A percentile compares a stretch with the other conserved stretches of the same genome.
These are phyloP conservation scores for Euleptes europaea DNA, from an alignment of 2,113 vertebrate species.

Conservation along the genomic window DNA sequence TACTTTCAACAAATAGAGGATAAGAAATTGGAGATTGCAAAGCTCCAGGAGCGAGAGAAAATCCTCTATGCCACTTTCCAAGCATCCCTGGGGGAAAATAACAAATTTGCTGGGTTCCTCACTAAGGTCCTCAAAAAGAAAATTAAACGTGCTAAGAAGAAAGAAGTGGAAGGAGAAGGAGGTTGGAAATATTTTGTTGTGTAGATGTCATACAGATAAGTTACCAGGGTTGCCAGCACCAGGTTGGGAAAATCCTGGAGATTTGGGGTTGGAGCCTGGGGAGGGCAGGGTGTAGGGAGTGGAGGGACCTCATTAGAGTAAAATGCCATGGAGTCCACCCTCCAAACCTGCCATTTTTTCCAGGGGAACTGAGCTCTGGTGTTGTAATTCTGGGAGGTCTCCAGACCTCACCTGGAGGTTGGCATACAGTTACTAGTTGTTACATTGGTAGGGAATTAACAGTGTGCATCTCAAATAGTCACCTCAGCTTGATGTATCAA, in stretches of 20 bases:
- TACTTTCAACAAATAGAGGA: slow-evolving; percentile 78
- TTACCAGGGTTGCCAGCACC: not conserved
- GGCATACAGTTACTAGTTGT: too few species aligned
- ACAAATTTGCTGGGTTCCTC: slow-evolving; percentile 85
- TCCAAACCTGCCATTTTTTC: too few species aligned
- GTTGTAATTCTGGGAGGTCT: too few species aligned
- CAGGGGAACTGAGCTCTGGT: too few species aligned
- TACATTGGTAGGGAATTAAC: not conserved
- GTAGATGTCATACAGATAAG: not conserved
- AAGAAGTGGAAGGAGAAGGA: slow-evolving; percentile 63
- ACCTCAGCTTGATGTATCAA: not conserved
- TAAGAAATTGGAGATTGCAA: slow-evolving; percentile 77
- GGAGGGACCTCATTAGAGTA: too few species aligned
- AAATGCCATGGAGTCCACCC: too few species aligned
- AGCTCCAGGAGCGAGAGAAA: slow-evolving; percentile 82
- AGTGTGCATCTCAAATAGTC: not conserved
- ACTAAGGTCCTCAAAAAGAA: slow-evolving; percentile 86
- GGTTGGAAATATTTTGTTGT: slow-evolving; percentile 66
- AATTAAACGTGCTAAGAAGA: slow-evolving; percentile 76
- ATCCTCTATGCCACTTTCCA: slow-evolving; percentile 77
- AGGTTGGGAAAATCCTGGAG: too few species aligned
- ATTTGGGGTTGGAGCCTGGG: too few species aligned
- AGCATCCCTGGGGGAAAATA: slow-evolving; percentile 83
- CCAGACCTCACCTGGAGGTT: too few species aligned
- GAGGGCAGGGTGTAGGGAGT: too few species aligned